Evolutionary conservation across 2,888 invertebrate genomes (phyloP), one percentile per base, ranked within the genome.

Genomic region (Chrysodeixis includens): DNA sequence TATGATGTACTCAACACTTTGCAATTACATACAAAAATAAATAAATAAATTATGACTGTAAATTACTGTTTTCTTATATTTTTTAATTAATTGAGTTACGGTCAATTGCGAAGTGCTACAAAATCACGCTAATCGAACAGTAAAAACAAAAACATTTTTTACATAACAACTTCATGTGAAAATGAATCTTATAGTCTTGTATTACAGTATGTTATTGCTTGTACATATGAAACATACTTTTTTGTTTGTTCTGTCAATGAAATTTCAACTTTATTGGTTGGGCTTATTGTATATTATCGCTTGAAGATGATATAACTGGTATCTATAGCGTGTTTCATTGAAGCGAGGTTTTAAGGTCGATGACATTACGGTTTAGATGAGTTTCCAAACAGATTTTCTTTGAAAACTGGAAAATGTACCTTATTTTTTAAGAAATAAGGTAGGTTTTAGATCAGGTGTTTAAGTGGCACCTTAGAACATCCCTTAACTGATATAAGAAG

Each of bases 261-360:
- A n/a, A 6, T 7, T 40, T 6, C 40, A n/a, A 40, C n/a, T n/a
- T 40, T 40, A 40, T n/a, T 7, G 0, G 7, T n/a, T n/a, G 1
- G n/a, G 6, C 0, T 3, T 40, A 40, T 0, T 1, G 40, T n/a
- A 40, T 6, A 40, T n/a, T 0, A 40, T 40, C n/a, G 4, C 5
- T 40, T 6, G n/a, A n/a, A 6, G n/a, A n/a, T 40, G 0, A n/a
- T 6, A 40, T 40, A 40, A 40, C 40, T 40, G n/a, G 40, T 40
- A n/a, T 40, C 5, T 40, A n/a, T 40, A n/a, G 40, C 40, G 40
- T 40, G 40, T 40, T 40, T n/a, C n/a, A 40, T 40, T 40, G 40
- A 40, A 40, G 40, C 40, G 40, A 40, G 35, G 40, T 40, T 40
- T 40, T 40, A 40, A 40, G 40, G 40, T 40, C 40, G 40, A 40